Percentiles rank a stretch among this genome's conserved stretches.
Conservation (phyloP, 2,888 invertebrate genomes). For the Psylliodes chrysocephalus region DNA sequence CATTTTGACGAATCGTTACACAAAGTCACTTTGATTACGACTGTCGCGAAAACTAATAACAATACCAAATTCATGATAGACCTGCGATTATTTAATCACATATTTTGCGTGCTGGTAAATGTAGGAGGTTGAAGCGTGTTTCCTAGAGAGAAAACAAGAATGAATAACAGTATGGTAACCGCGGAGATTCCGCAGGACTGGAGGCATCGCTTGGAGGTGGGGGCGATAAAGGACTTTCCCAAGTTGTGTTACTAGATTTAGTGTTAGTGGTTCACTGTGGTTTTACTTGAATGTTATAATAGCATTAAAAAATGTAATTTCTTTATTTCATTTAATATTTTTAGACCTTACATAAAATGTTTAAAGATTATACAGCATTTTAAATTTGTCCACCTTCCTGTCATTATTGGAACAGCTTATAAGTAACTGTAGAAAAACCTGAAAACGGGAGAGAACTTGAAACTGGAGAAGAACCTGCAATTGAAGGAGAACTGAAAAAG, state of each 20-base stretch:
- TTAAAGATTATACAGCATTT: too few species aligned
- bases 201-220: background rate
- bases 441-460: too few species aligned
- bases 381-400: too few species aligned
- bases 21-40: slow-evolving; percentile 13
- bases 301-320: too few species aligned
- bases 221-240: slow-evolving; percentile 17
- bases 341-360: too few species aligned
- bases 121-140: background rate
- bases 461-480: too few species aligned
- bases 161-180: background rate
- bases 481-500: too few species aligned
- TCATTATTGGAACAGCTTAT: too few species aligned
- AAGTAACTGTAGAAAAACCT: too few species aligned
- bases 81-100: background rate
- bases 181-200: slow-evolving; percentile 18
- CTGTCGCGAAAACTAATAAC: background rate
- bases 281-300: background rate
- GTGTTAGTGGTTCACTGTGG: background rate
- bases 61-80: slow-evolving; percentile 14
- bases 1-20: slow-evolving; percentile 29
- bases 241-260: background rate
- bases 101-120: background rate
- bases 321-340: too few species aligned
- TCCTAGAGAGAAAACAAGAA: background rate